These are phyloP conservation scores for Camponotus pennsylvanicus DNA, from an alignment of 1,140 invertebrate genomes.

Conservation along the genomic window DNA sequence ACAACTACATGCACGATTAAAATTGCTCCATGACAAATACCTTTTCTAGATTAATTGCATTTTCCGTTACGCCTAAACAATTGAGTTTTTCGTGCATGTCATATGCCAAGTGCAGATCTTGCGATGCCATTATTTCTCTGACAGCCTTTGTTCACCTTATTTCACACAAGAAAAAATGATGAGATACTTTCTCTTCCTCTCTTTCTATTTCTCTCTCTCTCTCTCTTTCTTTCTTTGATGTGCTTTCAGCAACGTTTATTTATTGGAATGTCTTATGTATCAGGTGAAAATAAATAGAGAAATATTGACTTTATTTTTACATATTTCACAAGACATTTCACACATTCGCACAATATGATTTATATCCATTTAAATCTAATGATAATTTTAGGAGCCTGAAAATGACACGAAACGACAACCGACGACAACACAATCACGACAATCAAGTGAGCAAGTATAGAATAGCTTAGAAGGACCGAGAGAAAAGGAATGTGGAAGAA, in stretches of 20 bases:
- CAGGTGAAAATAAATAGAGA: conserved; percentile 19
- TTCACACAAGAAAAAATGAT: neutral
- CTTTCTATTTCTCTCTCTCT: no score
- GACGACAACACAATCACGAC: neutral
- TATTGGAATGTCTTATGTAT: neutral
- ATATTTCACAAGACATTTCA: neutral
- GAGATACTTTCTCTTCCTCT: no score
- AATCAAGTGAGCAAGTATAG: neutral
- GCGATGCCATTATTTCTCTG: conserved; percentile 4
- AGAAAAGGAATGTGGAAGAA: neutral
- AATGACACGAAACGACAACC: neutral
- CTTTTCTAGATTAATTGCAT: conserved; percentile 74
- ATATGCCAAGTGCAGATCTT: conserved; percentile 55
- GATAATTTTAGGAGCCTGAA: neutral
- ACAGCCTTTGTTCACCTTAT: neutral
- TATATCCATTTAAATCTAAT: neutral
- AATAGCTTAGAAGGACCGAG: neutral
- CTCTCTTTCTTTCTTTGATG: neutral
- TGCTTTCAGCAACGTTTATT: neutral
- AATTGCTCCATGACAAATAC: conserved; percentile 62
- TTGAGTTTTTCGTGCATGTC: conserved; percentile 65
- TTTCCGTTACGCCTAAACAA: conserved; percentile 77
- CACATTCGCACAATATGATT: neutral
- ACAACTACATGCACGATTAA: neutral
- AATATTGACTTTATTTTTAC: neutral